phyloP scores from a whole-genome alignment of 2,888 invertebrate species.

The Vandiemenella viatica region DNA sequence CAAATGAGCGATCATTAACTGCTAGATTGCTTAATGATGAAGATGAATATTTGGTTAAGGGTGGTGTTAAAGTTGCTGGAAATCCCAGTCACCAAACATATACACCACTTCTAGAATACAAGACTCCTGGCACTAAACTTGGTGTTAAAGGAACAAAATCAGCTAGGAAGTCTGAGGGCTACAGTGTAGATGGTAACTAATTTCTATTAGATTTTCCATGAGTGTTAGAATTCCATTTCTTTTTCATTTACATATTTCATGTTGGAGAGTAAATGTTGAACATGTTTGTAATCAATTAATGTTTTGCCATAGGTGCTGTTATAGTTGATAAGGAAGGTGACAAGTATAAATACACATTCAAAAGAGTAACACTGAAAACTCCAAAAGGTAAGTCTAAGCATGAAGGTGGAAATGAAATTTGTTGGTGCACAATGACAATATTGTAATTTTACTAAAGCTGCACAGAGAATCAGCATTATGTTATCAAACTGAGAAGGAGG shows the following conservation, averaged over 20 bases:
- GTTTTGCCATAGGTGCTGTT: slow-evolving; percentile 17
- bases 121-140: slow-evolving; percentile 37
- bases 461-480: no score
- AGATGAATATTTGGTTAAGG: slow-evolving; percentile 42
- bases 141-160: slow-evolving; percentile 16
- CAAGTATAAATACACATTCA: slow-evolving; percentile 38
- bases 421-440: no score
- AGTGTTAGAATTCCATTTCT: not conserved
- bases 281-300: not conserved
- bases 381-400: slow-evolving; percentile 18
- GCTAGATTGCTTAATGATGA: slow-evolving; percentile 41
- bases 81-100: slow-evolving; percentile 38
- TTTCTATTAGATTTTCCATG: not conserved
- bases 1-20: slow-evolving; percentile 42
- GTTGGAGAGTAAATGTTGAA: not conserved
- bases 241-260: not conserved
- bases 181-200: slow-evolving; percentile 36
- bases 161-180: slow-evolving; percentile 23
- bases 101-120: slow-evolving; percentile 53
- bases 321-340: slow-evolving; percentile 29
- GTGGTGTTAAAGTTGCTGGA: slow-evolving; percentile 46
- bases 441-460: no score
- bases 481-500: no score
- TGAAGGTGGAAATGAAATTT: no score
- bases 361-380: slow-evolving; percentile 36